phyloP scores from a whole-genome alignment of 2,797 vertebrate genomes.

The Ispidina lecontei region DNA sequence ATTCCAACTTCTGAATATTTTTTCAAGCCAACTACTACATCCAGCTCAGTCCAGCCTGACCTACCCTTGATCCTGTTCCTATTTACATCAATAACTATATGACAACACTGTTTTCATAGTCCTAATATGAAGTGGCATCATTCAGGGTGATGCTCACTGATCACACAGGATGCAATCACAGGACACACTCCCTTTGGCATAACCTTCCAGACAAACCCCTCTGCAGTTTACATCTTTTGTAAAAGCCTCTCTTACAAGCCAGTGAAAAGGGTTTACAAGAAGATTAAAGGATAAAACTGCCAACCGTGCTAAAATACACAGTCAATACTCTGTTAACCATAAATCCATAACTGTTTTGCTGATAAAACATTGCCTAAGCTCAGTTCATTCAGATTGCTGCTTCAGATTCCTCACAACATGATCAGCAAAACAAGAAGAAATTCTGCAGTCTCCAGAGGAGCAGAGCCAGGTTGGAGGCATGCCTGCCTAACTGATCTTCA shows the following conservation, averaged over 20 bases:
- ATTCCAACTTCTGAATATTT: not conserved
- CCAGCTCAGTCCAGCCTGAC: not conserved
- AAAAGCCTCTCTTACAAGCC: not conserved
- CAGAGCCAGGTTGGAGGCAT: not conserved
- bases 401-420: not conserved
- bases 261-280: slow-evolving; percentile 27
- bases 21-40: not conserved
- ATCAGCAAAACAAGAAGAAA: not conserved
- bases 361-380: slow-evolving; percentile 39
- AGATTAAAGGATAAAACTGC: slow-evolving; percentile 59
- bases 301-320: not conserved
- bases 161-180: not conserved
- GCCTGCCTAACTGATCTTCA: not conserved
- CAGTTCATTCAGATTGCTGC: not conserved
- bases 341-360: slow-evolving; percentile 55
- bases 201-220: not conserved
- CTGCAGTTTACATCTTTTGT: not conserved
- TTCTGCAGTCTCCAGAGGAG: not conserved
- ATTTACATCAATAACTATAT: not conserved
- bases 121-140: not conserved
- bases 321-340: slow-evolving; percentile 6
- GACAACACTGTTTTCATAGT: not conserved
- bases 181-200: not conserved
- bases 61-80: not conserved
- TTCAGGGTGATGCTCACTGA: not conserved